Percentiles rank a stretch among this genome's conserved stretches.
These are phyloP conservation scores for Harpagifer antarcticus DNA, from an alignment of 2,797 vertebrate species.

Conservation along the genomic window DNA sequence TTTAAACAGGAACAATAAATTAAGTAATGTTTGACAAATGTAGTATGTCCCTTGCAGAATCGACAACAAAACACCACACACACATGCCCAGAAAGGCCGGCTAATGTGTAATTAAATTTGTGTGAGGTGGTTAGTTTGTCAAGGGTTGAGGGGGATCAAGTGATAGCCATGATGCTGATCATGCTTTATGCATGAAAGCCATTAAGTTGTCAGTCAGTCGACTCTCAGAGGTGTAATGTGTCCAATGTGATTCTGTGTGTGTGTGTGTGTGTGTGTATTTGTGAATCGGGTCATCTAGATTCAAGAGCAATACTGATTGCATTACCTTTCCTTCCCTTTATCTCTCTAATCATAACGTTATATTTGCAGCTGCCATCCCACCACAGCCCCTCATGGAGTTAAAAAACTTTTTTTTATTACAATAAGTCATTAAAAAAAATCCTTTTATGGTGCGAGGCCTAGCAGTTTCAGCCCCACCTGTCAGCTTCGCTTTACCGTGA, in stretches of 20 bases:
- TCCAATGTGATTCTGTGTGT: constrained; percentile 27
- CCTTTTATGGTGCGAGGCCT: too few species aligned
- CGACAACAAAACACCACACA: neutral
- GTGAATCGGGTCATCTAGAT: constrained; percentile 44
- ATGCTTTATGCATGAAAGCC: constrained; percentile 79
- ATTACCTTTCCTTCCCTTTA: constrained; percentile 7
- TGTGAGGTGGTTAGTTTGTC: constrained; percentile 64
- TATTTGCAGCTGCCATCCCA: neutral
- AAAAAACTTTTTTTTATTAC: neutral
- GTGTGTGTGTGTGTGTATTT: constrained; percentile 27
- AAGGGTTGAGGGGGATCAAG: constrained; percentile 70
- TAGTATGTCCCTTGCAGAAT: neutral
- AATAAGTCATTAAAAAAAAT: too few species aligned
- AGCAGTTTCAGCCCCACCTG: constrained; percentile 6
- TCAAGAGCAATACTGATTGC: constrained; percentile 23
- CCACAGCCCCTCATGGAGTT: neutral
- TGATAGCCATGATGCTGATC: constrained; percentile 67
- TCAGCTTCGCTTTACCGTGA: constrained; percentile 26
- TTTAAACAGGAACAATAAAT: neutral
- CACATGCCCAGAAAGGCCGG: neutral
- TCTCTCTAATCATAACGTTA: neutral
- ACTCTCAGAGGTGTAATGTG: constrained; percentile 63
- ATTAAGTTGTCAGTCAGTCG: constrained; percentile 72
- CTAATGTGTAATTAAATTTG: constrained; percentile 76
- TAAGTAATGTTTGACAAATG: neutral